phyloP scores from a whole-genome alignment of 2,888 invertebrate genomes.

The Mythimna vitellina region DNA sequence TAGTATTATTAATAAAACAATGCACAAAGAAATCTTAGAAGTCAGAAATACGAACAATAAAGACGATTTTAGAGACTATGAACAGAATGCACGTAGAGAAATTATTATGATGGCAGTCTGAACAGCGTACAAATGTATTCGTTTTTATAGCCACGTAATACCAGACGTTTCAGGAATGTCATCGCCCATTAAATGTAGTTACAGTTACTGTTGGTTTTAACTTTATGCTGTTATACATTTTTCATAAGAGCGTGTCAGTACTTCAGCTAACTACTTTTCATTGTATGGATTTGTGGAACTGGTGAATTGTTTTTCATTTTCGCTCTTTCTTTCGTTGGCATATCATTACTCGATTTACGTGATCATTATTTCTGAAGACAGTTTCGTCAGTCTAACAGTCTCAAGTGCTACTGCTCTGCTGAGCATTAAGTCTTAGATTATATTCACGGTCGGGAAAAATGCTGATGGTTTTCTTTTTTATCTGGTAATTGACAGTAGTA shows the following conservation, averaged over 20 bases:
- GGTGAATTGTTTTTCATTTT: conserved; percentile 7
- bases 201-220: conserved; percentile 49
- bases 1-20: conserved; percentile 12
- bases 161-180: conserved; percentile 64
- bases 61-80: conserved; percentile 55
- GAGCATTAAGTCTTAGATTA: conserved; percentile 1
- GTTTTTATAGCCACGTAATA: conserved; percentile 68
- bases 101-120: conserved; percentile 64
- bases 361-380: background rate
- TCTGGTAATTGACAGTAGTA: background rate
- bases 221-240: conserved; percentile 42
- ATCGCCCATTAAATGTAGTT: conserved; percentile 63
- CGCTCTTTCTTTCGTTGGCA: background rate
- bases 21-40: conserved; percentile 26
- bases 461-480: background rate
- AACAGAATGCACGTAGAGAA: conserved; percentile 64
- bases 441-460: background rate
- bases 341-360: background rate
- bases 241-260: conserved; percentile 41
- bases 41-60: conserved; percentile 40
- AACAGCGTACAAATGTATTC: conserved; percentile 62
- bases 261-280: conserved; percentile 25
- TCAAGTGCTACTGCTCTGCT: background rate
- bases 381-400: background rate
- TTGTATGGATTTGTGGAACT: conserved; percentile 12